Percentiles rank a stretch among this genome's conserved stretches.
phyloP scores from a whole-genome alignment of 2,888 invertebrate genomes.

The Drosophila anomelani region DNA sequence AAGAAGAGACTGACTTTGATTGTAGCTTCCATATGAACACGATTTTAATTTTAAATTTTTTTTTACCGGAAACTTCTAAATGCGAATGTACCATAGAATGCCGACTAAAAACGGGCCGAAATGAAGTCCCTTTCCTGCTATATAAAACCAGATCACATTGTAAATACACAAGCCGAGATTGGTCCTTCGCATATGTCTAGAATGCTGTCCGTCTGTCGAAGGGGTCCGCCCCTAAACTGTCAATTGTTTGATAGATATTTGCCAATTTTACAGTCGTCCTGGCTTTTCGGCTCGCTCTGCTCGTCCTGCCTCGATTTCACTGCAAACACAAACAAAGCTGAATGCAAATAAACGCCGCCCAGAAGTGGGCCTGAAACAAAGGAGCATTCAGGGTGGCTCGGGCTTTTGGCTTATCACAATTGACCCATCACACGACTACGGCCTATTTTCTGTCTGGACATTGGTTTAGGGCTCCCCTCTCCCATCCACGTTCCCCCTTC shows the following conservation, averaged over 20 bases:
- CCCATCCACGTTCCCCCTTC: slow-evolving; percentile 10
- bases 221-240: slow-evolving; percentile 59
- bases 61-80: not conserved
- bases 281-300: slow-evolving; percentile 10
- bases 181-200: slow-evolving; percentile 53
- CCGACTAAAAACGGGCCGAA: slow-evolving; percentile 50
- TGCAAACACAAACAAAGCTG: slow-evolving; percentile 76
- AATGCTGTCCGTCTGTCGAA: slow-evolving; percentile 56
- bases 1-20: not conserved
- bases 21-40: not conserved
- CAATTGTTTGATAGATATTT: slow-evolving; percentile 74
- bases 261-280: slow-evolving; percentile 66
- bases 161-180: slow-evolving; percentile 37
- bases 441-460: slow-evolving; percentile 31
- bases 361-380: slow-evolving; percentile 74
- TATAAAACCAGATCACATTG: slow-evolving; percentile 53
- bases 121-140: slow-evolving; percentile 52
- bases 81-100: slow-evolving; percentile 1
- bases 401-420: slow-evolving; percentile 75
- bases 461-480: slow-evolving; percentile 50
- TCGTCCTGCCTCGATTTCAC: slow-evolving; percentile 72
- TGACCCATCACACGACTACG: slow-evolving; percentile 71
- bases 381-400: slow-evolving; percentile 62
- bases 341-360: slow-evolving; percentile 77
- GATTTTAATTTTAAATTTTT: not conserved